These are phyloP conservation scores for Erethizon dorsatum DNA, from an alignment of 2,797 vertebrate genomes.

Conservation along the genomic window DNA sequence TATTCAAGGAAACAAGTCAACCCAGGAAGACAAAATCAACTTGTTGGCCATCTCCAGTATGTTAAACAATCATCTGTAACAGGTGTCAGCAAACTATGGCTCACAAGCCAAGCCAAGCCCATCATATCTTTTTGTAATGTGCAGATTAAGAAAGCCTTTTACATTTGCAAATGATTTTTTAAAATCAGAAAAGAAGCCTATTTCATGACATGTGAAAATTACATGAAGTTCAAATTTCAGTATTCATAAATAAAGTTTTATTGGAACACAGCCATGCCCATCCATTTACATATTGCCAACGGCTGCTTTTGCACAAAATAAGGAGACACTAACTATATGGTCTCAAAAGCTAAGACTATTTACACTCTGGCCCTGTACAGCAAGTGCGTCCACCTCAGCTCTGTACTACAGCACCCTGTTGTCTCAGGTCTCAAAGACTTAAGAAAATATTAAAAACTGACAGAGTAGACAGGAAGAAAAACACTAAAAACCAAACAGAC, in stretches of 20 bases:
- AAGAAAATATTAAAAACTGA: constrained; percentile 29
- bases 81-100: neutral
- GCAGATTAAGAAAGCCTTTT: neutral
- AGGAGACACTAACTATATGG: neutral
- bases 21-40: neutral
- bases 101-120: neutral
- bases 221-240: constrained; percentile 41
- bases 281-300: neutral
- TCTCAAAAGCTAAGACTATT: neutral
- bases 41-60: neutral
- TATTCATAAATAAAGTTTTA: constrained; percentile 69
- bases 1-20: neutral
- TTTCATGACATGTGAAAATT: constrained; percentile 59
- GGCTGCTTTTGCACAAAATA: neutral
- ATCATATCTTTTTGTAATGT: neutral
- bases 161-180: neutral
- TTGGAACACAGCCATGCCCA: neutral
- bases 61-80: neutral
- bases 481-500: neutral
- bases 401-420: neutral
- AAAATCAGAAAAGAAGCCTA: neutral
- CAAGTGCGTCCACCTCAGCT: neutral
- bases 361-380: neutral
- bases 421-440: neutral
- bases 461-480: neutral